Evolutionary conservation across 2,888 invertebrate species (phyloP), one percentile per base, ranked within the genome.

Genomic region (Hypselothyrea guttata): DNA sequence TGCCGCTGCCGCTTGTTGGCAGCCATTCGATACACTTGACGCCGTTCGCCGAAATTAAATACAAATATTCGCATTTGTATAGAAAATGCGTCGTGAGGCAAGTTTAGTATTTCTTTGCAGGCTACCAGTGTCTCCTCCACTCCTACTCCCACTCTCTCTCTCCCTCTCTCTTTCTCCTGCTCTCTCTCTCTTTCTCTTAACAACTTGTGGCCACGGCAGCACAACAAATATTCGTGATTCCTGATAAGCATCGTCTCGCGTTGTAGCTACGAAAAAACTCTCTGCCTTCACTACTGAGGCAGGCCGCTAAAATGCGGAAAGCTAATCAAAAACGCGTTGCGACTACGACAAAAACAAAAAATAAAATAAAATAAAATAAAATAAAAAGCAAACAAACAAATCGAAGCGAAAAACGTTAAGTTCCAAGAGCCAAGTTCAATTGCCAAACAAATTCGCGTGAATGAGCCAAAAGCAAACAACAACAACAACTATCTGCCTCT

Each of bases 191-290:
- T 54, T 65, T 75, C 7, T 22, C 4, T 22, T 22, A 83, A 28
- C 45, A 38, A 8, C n/a, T n/a, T n/a, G n/a, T n/a, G n/a, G n/a
- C n/a, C n/a, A n/a, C 83, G 78, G 66, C 74, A 84, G 28, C 44
- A 55, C 48, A 88, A 87, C 88, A 88, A 89, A 88, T 87, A 88
- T 88, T 89, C 89, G 89, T 89, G 89, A 89, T 89, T 87, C 85
- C 87, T 87, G 89, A 89, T 89, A 89, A 89, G 83, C 84, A 89
- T 89, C 89, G 77, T 59, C 55, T 52, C 34, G 57, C 62, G 64
- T 55, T 63, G 71, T 22, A 4, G 22, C 5, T 71, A 63, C 55
- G 18, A 16, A 15, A 35, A 62, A 44, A 30, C 47, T 59, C 53
- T 53, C 44, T 49, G 58, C 54, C 8, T 27, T 22, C 38, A 52